These are phyloP conservation scores for Drosophila lutescens DNA, from an alignment of 2,888 invertebrate genomes.

Conservation along the genomic window DNA sequence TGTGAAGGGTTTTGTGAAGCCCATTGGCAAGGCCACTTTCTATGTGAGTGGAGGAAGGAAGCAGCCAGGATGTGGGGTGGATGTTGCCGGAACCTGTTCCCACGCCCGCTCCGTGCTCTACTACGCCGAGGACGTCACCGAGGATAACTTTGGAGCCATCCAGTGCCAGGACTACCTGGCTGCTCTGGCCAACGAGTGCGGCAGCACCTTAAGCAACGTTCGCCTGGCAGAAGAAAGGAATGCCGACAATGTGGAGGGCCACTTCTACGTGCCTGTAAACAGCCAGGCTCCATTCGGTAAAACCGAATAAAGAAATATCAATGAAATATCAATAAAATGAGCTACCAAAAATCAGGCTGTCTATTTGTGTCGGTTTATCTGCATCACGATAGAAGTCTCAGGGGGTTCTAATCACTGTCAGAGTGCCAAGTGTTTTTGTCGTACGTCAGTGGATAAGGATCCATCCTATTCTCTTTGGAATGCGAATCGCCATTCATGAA, in stretches of 20 bases:
- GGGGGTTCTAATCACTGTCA: constrained; percentile 28
- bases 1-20: constrained; percentile 70
- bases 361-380: constrained; percentile 36
- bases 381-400: constrained; percentile 18
- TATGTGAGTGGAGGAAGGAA: constrained; percentile 86
- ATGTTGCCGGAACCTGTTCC: constrained; percentile 82
- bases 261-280: constrained; percentile 76
- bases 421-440: constrained; percentile 16
- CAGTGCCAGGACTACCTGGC: constrained; percentile 62
- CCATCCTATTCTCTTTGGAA: neutral
- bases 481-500: constrained; percentile 26
- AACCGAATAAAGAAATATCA: neutral
- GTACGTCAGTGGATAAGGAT: constrained; percentile 16
- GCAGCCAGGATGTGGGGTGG: constrained; percentile 85
- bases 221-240: constrained; percentile 70
- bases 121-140: constrained; percentile 83
- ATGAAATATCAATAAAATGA: neutral
- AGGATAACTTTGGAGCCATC: constrained; percentile 70
- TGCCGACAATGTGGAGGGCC: constrained; percentile 64
- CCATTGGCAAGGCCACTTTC: constrained; percentile 84
- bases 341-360: neutral
- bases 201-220: constrained; percentile 50
- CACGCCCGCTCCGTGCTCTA: constrained; percentile 83
- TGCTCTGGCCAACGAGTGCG: constrained; percentile 65
- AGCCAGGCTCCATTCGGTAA: constrained; percentile 59